Conservation (phyloP, 2,888 invertebrate genomes). For the Heliconius erato region DNA sequence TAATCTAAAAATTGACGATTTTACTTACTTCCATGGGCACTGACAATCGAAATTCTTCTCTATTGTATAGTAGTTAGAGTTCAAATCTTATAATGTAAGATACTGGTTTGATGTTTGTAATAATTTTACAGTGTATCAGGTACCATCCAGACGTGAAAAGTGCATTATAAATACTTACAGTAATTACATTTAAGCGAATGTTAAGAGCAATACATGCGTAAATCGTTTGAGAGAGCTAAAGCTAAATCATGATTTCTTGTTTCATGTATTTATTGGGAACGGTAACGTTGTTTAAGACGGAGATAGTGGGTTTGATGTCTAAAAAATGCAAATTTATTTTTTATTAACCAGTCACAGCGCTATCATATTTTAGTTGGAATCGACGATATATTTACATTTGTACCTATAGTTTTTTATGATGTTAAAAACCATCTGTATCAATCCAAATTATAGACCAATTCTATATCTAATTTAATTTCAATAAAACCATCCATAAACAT, state of each 20-base stretch:
- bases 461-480: neutral
- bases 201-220: constrained; percentile 60
- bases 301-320: neutral
- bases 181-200: constrained; percentile 70
- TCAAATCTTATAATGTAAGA: constrained; percentile 50
- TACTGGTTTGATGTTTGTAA: neutral
- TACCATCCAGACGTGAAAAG: constrained; percentile 60
- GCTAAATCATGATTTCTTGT: constrained; percentile 30
- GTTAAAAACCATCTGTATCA: too few relatives aligned
- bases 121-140: constrained; percentile 62
- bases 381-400: too few relatives aligned
- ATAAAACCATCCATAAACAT: neutral
- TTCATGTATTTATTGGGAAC: neutral
- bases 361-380: neutral
- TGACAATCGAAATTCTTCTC: neutral
- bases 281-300: neutral
- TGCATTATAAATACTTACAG: constrained; percentile 70
- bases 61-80: constrained; percentile 29
- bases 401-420: too few relatives aligned
- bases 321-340: neutral
- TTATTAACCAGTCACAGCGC: neutral
- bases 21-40: constrained; percentile 42
- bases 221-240: constrained; percentile 45
- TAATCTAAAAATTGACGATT: constrained; percentile 46
- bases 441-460: neutral